Conservation (phyloP, 2,888 invertebrate genomes). For the Caenorhabditis sulstoni region DNA sequence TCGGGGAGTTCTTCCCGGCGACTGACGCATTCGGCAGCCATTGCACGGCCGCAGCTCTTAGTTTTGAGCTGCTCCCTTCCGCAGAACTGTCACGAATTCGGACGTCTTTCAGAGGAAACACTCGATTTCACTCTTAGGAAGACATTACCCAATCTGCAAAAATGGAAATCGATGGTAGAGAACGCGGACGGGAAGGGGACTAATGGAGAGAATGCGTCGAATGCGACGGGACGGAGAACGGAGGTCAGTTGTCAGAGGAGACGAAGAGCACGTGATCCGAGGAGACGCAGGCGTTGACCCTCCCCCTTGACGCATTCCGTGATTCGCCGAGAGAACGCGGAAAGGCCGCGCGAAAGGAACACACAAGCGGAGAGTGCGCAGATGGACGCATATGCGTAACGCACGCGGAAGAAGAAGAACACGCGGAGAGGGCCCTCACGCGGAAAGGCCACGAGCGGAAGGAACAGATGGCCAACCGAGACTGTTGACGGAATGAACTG, state of each 20-base stretch:
- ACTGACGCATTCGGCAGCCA: not conserved
- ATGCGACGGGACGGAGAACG: not conserved
- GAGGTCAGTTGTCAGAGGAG: constrained; percentile 24
- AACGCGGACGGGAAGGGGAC: not conserved
- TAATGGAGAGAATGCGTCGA: not conserved
- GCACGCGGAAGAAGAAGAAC: too few species aligned
- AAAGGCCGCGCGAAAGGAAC: not conserved
- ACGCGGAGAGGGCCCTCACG: too few species aligned
- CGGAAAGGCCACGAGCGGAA: too few species aligned
- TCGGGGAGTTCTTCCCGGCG: too few species aligned
- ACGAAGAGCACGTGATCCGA: not conserved
- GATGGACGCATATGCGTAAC: too few species aligned
- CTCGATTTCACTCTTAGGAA: constrained; percentile 23
- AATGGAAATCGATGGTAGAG: not conserved
- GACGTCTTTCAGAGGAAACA: constrained; percentile 25
- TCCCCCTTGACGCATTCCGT: too few species aligned
- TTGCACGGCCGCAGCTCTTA: not conserved
- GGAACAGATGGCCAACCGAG: too few species aligned
- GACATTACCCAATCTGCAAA: constrained; percentile 34
- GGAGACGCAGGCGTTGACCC: too few species aligned
- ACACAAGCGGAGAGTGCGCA: too few species aligned
- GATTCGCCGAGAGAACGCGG: not conserved
- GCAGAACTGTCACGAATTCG: constrained; percentile 8
- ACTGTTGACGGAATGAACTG: too few species aligned
- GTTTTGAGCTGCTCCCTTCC: not conserved